phyloP scores from a whole-genome alignment of 1,140 invertebrate genomes.

The Drosophila mojavensis region DNA sequence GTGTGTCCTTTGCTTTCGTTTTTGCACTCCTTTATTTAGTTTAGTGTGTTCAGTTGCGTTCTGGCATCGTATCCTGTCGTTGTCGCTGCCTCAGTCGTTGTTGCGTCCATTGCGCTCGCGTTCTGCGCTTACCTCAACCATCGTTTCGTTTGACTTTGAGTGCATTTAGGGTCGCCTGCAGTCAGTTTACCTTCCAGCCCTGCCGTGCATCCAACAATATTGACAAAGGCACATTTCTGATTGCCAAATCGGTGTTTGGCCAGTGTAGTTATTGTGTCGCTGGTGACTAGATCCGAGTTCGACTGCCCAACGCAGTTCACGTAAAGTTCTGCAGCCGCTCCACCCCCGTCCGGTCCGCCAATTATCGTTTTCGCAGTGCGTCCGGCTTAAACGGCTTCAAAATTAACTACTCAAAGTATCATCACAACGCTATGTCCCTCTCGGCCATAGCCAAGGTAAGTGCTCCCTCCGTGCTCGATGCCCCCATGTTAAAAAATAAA shows the following conservation, averaged over 20 bases:
- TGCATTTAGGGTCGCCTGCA: conserved; percentile 55
- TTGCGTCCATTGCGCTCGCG: conserved; percentile 13
- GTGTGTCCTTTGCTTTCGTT: conserved; percentile 73
- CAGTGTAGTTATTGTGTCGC: not conserved
- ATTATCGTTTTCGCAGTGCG: conserved; percentile 54
- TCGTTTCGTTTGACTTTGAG: conserved; percentile 49
- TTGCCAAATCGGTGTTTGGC: not conserved
- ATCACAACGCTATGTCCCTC: conserved; percentile 84
- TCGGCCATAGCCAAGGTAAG: conserved; percentile 84
- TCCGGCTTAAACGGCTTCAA: conserved; percentile 80
- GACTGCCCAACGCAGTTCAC: conserved; percentile 1
- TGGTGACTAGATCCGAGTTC: not conserved
- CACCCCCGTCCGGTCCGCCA: conserved; percentile 26
- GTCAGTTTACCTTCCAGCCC: not conserved
- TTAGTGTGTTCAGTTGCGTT: conserved; percentile 76
- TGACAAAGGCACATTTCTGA: not conserved
- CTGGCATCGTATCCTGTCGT: conserved; percentile 76
- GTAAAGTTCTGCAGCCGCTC: conserved; percentile 6
- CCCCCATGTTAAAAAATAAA: conserved; percentile 44
- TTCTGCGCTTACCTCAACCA: conserved; percentile 50
- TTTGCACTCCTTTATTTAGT: conserved; percentile 78
- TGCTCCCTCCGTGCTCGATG: conserved; percentile 24
- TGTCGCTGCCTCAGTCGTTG: conserved; percentile 31
- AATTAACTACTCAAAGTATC: conserved; percentile 84
- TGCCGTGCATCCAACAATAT: not conserved